Evolutionary conservation across 1,140 invertebrate genomes (phyloP), one percentile per base, ranked within the genome.

Genomic region (Phenacoccus solenopsis): DNA sequence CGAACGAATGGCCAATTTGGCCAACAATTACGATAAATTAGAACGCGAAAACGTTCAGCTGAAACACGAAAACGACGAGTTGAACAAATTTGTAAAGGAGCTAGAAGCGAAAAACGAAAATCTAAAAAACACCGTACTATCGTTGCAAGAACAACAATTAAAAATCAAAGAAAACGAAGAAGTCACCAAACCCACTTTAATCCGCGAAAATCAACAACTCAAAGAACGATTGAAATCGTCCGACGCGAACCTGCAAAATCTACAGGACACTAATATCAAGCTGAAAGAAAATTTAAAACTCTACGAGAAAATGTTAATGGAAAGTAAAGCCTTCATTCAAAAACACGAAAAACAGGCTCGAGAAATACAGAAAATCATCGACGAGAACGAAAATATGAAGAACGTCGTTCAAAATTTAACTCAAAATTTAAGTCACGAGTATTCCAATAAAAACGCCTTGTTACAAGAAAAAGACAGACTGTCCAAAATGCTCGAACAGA

Each of bases 221-320:
- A 10, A 24, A 3, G 22, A 64, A 16, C 10, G 20, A 27, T 27
- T 64, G 21, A 9, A 10, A 16, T 9, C 9, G 3, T 24, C 10
- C 9, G 59, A 24, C 59, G 10, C 22, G 16, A 9, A 27, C 10
- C 3, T 64, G 12, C 22, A 4, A 7, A 25, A 20, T 27, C 20
- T 64, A 16, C 22, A 5, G 9, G 22, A 64, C 9, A 27, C 13
- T 20, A 64, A 64, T 22, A 27, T 9, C 59, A 64, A 64, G 22
- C 20, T 64, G 22, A 64, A 64, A 27, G 25, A 20, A 4, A 64
- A 64, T 27, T 27, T 64, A 16, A 10, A 24, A 24, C 3, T 64
- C 20, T 64, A 64, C 59, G 59, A 64, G 59, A 64, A 64, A 27
- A 24, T 64, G 59, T 27, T 64, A 27, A 64, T 64, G 22, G 59